phyloP scores from a whole-genome alignment of 2,888 invertebrate genomes.

The Pollenia griseotomentosa region DNA sequence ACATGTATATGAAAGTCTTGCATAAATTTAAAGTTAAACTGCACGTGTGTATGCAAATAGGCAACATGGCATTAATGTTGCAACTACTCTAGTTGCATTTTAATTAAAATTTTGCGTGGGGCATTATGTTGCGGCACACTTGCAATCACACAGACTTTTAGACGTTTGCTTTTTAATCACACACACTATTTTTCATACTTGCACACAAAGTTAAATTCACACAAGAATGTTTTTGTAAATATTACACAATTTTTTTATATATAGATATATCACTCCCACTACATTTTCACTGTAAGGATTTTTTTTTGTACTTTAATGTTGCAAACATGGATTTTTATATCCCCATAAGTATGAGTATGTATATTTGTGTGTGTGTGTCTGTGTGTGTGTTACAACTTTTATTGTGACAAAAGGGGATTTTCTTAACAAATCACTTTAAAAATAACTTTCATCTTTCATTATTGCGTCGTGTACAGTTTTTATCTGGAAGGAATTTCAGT shows the following conservation, averaged over 20 bases:
- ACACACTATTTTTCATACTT: background rate
- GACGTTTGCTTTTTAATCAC: conserved; percentile 6
- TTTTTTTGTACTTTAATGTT: background rate
- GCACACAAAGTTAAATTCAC: background rate
- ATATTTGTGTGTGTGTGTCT: too few relatives aligned
- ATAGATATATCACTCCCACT: background rate
- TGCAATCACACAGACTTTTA: background rate
- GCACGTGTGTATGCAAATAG: background rate
- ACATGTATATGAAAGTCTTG: too few relatives aligned
- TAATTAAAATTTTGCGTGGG: conserved; percentile 40
- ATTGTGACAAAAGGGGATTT: conserved; percentile 5
- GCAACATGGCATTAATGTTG: conserved; percentile 21
- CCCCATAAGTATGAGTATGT: too few relatives aligned
- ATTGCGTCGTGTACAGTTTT: background rate
- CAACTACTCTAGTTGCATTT: conserved; percentile 40
- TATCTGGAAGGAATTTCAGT: background rate
- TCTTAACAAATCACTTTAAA: conserved; percentile 18
- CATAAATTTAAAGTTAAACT: background rate
- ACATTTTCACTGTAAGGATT: background rate
- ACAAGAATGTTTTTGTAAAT: background rate
- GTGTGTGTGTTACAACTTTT: too few relatives aligned
- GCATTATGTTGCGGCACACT: conserved; percentile 1
- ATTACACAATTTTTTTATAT: background rate
- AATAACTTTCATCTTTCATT: background rate
- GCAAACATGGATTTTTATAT: background rate